phyloP scores from a whole-genome alignment of 1,140 invertebrate genomes.

The Fragariocoptes setiger region DNA sequence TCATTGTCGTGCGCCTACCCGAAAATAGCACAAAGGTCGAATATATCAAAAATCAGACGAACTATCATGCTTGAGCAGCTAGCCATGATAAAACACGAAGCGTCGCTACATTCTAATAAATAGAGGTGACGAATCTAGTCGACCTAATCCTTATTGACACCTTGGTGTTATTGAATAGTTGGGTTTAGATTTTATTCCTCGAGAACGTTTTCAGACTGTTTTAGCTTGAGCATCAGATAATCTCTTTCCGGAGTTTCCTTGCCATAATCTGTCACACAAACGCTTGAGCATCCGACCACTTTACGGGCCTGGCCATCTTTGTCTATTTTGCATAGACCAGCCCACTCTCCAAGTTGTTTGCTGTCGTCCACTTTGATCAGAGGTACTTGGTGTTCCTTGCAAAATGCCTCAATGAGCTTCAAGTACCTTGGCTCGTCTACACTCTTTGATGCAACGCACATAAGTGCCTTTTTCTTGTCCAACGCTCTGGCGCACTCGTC shows the following conservation, averaged over 20 bases:
- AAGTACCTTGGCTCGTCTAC: conserved; percentile 92
- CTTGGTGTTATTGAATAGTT: too few species aligned
- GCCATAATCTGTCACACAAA: conserved; percentile 88
- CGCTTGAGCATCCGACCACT: conserved; percentile 90
- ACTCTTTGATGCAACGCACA: conserved; percentile 86
- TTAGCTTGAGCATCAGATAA: conserved; percentile 65
- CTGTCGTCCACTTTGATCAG: conserved; percentile 85
- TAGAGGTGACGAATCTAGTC: too few species aligned
- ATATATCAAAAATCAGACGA: too few species aligned
- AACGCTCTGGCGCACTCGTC: conserved; percentile 84
- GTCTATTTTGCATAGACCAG: conserved; percentile 94
- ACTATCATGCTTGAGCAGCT: too few species aligned
- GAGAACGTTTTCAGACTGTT: conserved; percentile 12
- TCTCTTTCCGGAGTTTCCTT: conserved; percentile 75
- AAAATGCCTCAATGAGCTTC: conserved; percentile 87
- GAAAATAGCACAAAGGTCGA: too few species aligned
- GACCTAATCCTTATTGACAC: too few species aligned
- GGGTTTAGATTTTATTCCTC: conserved; percentile 1
- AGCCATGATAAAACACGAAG: too few species aligned
- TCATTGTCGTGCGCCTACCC: background rate
- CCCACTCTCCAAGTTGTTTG: conserved; percentile 95
- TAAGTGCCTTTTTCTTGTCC: conserved; percentile 29
- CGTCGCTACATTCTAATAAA: too few species aligned
- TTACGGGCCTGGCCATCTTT: conserved; percentile 93
- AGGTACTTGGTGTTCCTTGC: conserved; percentile 88